Percentiles rank a stretch among this genome's conserved stretches.
These are phyloP conservation scores for Camelus dromedarius DNA, from an alignment of 2,113 vertebrate species.

Conservation along the genomic window DNA sequence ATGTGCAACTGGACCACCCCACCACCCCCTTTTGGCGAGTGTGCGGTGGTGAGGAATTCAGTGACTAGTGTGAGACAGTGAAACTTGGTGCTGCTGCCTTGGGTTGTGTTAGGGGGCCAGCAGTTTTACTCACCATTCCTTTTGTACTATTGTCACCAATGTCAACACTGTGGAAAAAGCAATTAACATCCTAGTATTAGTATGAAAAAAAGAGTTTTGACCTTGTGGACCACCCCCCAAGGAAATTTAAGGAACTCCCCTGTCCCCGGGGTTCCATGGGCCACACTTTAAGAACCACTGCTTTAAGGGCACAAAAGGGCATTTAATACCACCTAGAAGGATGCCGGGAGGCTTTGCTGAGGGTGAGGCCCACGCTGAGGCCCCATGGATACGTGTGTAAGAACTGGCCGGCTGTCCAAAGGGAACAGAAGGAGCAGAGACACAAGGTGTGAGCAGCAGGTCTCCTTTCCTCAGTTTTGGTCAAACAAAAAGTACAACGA, in stretches of 20 bases:
- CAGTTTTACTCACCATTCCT: not conserved
- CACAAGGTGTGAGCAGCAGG: not conserved
- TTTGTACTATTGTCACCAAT: not conserved
- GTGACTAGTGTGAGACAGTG: too few relatives aligned
- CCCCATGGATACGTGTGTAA: accelerated
- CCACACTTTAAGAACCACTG: not conserved
- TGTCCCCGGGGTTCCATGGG: not conserved
- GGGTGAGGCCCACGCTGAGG: not conserved
- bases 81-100: not conserved
- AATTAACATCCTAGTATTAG: not conserved
- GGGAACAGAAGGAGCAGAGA: not conserved
- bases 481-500: not conserved
- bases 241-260: not conserved
- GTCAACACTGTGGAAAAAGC: not conserved
- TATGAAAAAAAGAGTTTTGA: not conserved
- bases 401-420: not conserved
- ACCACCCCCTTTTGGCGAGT: not conserved
- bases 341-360: not conserved
- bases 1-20: not conserved
- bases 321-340: not conserved
- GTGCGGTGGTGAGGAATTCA: not conserved
- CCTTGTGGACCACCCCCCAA: not conserved
- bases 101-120: not conserved
- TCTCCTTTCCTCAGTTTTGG: not conserved
- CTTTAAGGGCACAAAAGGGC: not conserved